A percentile compares a stretch with the other conserved stretches of the same genome.
phyloP scores from a whole-genome alignment of 2,113 vertebrate genomes.

The Notothenia coriiceps region DNA sequence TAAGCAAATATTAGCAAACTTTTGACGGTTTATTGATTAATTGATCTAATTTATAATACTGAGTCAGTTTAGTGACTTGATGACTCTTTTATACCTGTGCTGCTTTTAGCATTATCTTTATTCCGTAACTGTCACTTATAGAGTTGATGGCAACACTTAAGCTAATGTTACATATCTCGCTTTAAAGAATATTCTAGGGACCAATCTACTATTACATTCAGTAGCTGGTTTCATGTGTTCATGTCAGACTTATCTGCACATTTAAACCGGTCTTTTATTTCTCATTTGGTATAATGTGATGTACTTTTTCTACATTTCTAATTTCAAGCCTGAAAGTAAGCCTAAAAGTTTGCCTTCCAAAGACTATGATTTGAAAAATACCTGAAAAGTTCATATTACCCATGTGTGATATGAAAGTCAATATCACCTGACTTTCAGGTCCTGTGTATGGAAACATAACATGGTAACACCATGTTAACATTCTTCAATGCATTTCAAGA shows the following conservation, averaged over 20 bases:
- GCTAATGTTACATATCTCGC: background rate
- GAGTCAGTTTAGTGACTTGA: background rate
- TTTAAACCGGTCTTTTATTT: background rate
- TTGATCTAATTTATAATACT: no score
- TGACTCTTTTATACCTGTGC: background rate
- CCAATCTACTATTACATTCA: background rate
- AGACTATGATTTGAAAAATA: background rate
- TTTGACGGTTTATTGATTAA: background rate
- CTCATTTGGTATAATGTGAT: background rate
- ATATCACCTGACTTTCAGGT: background rate
- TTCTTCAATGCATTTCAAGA: background rate
- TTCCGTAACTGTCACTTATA: background rate
- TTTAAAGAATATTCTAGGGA: background rate
- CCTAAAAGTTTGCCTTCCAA: background rate
- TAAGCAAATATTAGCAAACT: background rate
- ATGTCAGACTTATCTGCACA: background rate
- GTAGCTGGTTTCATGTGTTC: background rate
- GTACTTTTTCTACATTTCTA: background rate
- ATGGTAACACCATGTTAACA: background rate
- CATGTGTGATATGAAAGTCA: background rate
- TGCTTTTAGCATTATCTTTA: background rate
- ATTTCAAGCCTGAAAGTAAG: background rate
- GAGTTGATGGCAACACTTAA: background rate
- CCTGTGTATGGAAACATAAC: background rate
- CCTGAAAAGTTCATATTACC: background rate